Conservation (phyloP, 2,888 invertebrate genomes). For the Brenthis hecate region DNA sequence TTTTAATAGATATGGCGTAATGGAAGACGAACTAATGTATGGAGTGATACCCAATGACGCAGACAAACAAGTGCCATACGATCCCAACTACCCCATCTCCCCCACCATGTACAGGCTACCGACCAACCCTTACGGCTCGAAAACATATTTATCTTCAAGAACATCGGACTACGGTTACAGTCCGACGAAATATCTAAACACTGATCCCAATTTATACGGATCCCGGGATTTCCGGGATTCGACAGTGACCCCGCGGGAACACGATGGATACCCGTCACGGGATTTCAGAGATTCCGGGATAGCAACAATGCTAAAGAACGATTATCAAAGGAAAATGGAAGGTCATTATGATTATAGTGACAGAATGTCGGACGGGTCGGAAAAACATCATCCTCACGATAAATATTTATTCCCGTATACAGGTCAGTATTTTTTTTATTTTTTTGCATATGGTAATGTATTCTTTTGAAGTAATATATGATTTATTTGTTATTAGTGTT, state of each 20-base stretch:
- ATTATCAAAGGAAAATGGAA: slow-evolving; percentile 77
- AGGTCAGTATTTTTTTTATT: slow-evolving; percentile 65
- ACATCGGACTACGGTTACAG: slow-evolving; percentile 78
- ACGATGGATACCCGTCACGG: slow-evolving; percentile 70
- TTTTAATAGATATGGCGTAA: slow-evolving; percentile 67
- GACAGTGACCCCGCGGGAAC: slow-evolving; percentile 66
- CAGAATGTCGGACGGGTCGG: slow-evolving; percentile 86
- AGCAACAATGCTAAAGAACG: slow-evolving; percentile 78
- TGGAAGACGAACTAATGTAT: slow-evolving; percentile 77
- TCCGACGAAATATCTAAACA: slow-evolving; percentile 71
- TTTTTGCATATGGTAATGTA: slow-evolving; percentile 14
- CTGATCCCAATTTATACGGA: slow-evolving; percentile 67
- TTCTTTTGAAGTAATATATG: not conserved
- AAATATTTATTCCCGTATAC: slow-evolving; percentile 93
- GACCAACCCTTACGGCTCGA: slow-evolving; percentile 77
- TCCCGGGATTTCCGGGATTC: slow-evolving; percentile 69
- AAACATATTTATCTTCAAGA: slow-evolving; percentile 69
- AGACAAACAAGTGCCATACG: slow-evolving; percentile 76
- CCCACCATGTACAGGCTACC: slow-evolving; percentile 75
- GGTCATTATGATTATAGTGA: slow-evolving; percentile 83
- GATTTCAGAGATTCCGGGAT: slow-evolving; percentile 77
- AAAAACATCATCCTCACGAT: slow-evolving; percentile 87
- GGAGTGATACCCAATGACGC: slow-evolving; percentile 67
- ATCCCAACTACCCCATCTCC: slow-evolving; percentile 76
- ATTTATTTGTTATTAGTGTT: not conserved